A percentile compares a stretch with the other conserved stretches of the same genome.
Evolutionary conservation across 2,113 vertebrate species (phyloP).

Genomic region (Tursiops truncatus): DNA sequence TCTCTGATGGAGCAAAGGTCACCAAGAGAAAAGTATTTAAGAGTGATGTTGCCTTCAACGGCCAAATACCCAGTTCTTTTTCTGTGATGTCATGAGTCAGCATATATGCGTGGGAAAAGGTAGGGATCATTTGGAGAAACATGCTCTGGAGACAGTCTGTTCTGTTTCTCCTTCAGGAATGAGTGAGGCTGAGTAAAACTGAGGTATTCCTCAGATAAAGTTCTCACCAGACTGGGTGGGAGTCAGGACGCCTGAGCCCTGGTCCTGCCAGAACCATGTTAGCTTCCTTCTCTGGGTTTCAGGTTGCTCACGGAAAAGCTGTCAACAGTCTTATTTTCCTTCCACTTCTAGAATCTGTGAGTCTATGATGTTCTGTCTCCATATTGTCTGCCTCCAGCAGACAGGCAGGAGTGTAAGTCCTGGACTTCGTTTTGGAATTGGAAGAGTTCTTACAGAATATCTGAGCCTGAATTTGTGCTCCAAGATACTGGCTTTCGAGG

Average conservation of each 20-base stretch:
- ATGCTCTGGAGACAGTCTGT: neutral
- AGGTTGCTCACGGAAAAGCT: neutral
- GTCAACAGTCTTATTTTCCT: neutral
- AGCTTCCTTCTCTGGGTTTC: neutral
- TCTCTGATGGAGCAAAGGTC: neutral
- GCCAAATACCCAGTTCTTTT: neutral
- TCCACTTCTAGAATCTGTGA: neutral
- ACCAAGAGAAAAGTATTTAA: neutral
- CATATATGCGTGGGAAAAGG: neutral
- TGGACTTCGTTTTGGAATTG: neutral
- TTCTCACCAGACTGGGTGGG: neutral
- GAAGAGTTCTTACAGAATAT: neutral
- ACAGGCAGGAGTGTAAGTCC: neutral
- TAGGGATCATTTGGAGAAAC: neutral
- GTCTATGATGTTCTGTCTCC: neutral
- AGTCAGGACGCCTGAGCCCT: neutral
- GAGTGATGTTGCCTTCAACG: neutral
- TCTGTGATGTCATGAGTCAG: neutral
- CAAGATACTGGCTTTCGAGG: neutral
- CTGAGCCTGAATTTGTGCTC: neutral
- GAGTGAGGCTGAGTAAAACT: neutral
- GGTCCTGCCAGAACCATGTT: neutral
- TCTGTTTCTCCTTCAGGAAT: conserved; percentile 6
- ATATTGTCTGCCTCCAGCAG: neutral
- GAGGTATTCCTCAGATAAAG: neutral